Evolutionary conservation across 2,888 invertebrate species (phyloP), one percentile per base, ranked within the genome.

Genomic region (Odiellus spinosus): DNA sequence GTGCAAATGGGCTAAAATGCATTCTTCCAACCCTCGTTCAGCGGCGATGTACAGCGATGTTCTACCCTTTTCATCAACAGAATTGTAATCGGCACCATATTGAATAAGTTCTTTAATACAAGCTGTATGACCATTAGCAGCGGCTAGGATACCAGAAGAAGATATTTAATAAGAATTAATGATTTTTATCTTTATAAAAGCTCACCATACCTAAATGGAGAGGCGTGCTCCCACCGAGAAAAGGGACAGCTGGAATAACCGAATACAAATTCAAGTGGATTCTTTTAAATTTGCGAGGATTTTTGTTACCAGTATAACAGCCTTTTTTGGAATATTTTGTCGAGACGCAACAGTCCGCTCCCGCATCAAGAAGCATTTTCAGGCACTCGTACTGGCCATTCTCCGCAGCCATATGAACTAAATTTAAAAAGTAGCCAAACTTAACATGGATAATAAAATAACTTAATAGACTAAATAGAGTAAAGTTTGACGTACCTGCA

Each of bases 61-160:
- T 20, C 60, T 52, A 8, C 61, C 60, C 26, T 54, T 48, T 46
- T 62, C 63, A 54, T 64, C 62, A 8, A 62, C 61, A 17, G 62
- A 60, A 53, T 64, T 64, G 52, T 63, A 64, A 49, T 64, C 64
- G 2, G 63, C 63, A 2, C 64, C 64, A 53, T 61, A 59, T 55
- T 61, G 60, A 40, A 64, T 63, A 21, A 64, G 57, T 44, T 60
- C 57, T 34, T 53, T 57, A 1, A 63, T 59, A 57, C 64, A 64
- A 19, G 55, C 55, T 1, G 59, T 44, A 50, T 63, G 61, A 53
- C 61, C 61, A 42, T 59, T 56, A 2, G 50, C 48, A 4, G 64
- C 59, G 12, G 64, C 63, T 17, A 64, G 55, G 47, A 63, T 6
- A 8, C 8, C 26, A 26, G 8, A 6, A 8, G 26, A 26, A 26